Base-by-base conservation (phyloP, 2,113 vertebrate genomes). In the Phasianus colchicus region DNA sequence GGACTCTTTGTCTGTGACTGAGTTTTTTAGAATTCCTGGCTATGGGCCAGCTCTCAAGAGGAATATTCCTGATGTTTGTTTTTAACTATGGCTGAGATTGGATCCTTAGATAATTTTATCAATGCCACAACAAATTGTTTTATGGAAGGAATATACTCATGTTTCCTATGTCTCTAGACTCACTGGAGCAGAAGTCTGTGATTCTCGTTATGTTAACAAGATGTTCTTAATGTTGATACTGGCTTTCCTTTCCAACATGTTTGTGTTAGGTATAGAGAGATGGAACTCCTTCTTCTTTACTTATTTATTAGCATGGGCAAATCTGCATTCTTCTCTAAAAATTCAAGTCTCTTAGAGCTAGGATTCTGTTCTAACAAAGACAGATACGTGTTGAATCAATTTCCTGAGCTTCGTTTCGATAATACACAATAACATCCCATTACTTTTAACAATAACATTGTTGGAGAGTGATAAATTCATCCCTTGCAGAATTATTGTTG, bases 101-200 rank as follows among this genome's bases (percentile, higher is more conserved):
- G 67, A 92, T 86, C 80, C 54, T 94, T 85, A 91, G 93, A 96
- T 93, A 95, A 93, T 64, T 92, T 66, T 93, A 75, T 96, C 77
- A 90, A 84, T 83, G 76, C 86, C 93, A 96, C 91, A 95, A 95
- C 88, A 94, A 91, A 27, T 92, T 91, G 74, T 81, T 85, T 92
- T 57, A 63, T 38, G 42, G 77, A 82, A 61, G 89, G 73, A 86
- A 92, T 7, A 32, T 67, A 72, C 58, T 94, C 74, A 16, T 75
- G 55, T 95, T 95, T 94, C 87, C 82, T 86, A 2, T 15, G 76
- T 88, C 95, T 95, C 89, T 75, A 83, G 92, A 93, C 87, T 52
- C 72, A 79, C 42, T 72, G 57, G 63, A 92, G 72, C 81, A 86
- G 24, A 71, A 74, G 25, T 36, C 79, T 96, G 89, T 64, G 70